A percentile compares a stretch with the other conserved stretches of the same genome.
phyloP scores from a whole-genome alignment of 2,888 invertebrate genomes.

The Dermolepida albohirtum region DNA sequence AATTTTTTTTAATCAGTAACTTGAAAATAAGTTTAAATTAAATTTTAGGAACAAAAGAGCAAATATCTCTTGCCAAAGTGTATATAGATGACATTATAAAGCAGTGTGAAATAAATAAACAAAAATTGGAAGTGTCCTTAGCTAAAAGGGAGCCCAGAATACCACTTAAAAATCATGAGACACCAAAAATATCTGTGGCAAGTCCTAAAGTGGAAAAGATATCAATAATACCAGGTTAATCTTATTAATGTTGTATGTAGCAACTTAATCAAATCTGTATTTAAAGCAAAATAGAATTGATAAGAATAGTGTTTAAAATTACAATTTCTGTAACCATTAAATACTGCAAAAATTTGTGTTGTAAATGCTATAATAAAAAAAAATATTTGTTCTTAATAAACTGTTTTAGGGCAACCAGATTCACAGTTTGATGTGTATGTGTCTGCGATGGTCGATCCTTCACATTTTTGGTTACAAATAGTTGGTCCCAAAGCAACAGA shows the following conservation, averaged over 20 bases:
- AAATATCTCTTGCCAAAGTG: slow-evolving; percentile 79
- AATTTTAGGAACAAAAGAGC: slow-evolving; percentile 75
- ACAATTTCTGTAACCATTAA: no score
- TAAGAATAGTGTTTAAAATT: no score
- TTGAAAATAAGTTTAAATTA: background rate
- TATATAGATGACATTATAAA: slow-evolving; percentile 79
- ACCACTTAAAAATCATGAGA: slow-evolving; percentile 53
- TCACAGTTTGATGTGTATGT: slow-evolving; percentile 86
- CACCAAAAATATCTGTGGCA: slow-evolving; percentile 48
- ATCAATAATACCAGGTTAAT: slow-evolving; percentile 57
- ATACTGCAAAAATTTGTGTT: no score
- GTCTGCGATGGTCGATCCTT: slow-evolving; percentile 84
- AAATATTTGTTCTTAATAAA: no score
- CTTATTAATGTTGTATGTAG: background rate
- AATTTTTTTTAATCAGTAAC: background rate
- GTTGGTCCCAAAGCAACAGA: slow-evolving; percentile 78
- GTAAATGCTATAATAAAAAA: background rate
- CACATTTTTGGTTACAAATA: slow-evolving; percentile 88
- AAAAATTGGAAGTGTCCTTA: slow-evolving; percentile 64
- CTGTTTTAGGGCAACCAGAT: slow-evolving; percentile 63
- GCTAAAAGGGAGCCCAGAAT: slow-evolving; percentile 68
- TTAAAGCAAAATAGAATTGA: no score
- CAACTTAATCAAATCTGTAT: no score
- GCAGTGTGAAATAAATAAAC: slow-evolving; percentile 65
- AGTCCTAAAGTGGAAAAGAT: slow-evolving; percentile 59